These are phyloP conservation scores for Protonibea diacanthus DNA, from an alignment of 2,797 vertebrate species.

Conservation along the genomic window DNA sequence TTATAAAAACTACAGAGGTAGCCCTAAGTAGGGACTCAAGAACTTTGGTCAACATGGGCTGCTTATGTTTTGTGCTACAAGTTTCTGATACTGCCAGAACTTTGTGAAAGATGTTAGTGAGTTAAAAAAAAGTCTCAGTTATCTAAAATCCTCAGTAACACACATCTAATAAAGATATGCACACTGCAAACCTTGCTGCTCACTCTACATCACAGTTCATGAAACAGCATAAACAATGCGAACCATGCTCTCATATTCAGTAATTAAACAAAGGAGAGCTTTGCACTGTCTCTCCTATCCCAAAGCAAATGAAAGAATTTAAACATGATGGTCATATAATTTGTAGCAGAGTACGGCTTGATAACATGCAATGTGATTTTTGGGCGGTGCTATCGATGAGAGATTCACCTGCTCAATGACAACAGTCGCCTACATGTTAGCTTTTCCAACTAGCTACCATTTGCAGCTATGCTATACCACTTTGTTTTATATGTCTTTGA, in stretches of 20 bases:
- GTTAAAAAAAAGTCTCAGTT: neutral
- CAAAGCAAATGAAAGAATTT: slow-evolving; percentile 3
- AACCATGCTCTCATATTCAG: too few relatives aligned
- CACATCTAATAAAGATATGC: neutral
- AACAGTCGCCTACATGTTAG: neutral
- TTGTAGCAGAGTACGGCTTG: neutral
- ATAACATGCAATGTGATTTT: neutral
- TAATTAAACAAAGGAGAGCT: neutral
- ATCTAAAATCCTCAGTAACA: neutral
- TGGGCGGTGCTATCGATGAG: neutral
- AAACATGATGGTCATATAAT: neutral
- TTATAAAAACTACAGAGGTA: neutral
- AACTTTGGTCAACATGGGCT: neutral
- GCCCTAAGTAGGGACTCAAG: neutral
- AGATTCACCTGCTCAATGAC: neutral
- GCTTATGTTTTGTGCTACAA: neutral
- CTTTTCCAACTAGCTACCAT: neutral
- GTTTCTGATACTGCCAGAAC: neutral
- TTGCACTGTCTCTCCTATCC: neutral
- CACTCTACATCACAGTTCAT: neutral
- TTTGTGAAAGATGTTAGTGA: neutral
- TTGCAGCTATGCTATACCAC: neutral
- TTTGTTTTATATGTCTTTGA: neutral
- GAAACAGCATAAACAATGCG: neutral
- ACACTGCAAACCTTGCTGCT: neutral